phyloP scores from a whole-genome alignment of 2,888 invertebrate genomes.

The Chrysomela aeneicollis region DNA sequence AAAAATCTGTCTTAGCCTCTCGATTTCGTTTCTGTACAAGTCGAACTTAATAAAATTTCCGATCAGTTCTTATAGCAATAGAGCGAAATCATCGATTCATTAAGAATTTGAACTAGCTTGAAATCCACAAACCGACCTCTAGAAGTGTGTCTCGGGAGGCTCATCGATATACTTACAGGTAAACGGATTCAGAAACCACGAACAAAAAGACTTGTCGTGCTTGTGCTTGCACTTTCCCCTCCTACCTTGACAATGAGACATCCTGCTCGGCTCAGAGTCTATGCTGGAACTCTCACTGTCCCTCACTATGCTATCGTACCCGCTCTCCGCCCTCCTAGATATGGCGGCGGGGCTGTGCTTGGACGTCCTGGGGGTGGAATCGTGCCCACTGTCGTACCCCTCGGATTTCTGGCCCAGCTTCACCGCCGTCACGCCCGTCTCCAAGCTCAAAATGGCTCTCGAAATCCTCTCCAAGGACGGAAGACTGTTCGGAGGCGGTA shows the following conservation, averaged over 20 bases:
- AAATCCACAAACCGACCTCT: background rate
- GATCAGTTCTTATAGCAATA: no score
- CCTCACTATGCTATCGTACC: constrained; percentile 89
- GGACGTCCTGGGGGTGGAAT: constrained; percentile 82
- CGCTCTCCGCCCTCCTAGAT: constrained; percentile 84
- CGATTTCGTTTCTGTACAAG: no score
- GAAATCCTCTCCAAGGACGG: constrained; percentile 71
- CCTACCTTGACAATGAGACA: constrained; percentile 59
- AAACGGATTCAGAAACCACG: constrained; percentile 79
- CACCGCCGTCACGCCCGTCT: constrained; percentile 71
- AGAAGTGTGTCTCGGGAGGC: constrained; percentile 62
- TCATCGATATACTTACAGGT: constrained; percentile 79
- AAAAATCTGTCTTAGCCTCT: no score
- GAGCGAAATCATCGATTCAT: background rate
- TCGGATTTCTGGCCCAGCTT: constrained; percentile 68
- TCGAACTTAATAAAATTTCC: no score
- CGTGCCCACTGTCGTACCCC: constrained; percentile 85
- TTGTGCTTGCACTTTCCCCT: constrained; percentile 73
- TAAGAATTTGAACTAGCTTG: background rate
- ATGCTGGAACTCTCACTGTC: constrained; percentile 89
- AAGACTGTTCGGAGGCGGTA: constrained; percentile 67
- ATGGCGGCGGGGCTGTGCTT: constrained; percentile 82
- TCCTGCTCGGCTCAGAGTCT: constrained; percentile 72
- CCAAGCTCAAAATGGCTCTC: constrained; percentile 68
- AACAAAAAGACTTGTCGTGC: constrained; percentile 75